Base-by-base conservation (phyloP, 2,797 vertebrate genomes). In the Neosilurus hyrtlii region DNA sequence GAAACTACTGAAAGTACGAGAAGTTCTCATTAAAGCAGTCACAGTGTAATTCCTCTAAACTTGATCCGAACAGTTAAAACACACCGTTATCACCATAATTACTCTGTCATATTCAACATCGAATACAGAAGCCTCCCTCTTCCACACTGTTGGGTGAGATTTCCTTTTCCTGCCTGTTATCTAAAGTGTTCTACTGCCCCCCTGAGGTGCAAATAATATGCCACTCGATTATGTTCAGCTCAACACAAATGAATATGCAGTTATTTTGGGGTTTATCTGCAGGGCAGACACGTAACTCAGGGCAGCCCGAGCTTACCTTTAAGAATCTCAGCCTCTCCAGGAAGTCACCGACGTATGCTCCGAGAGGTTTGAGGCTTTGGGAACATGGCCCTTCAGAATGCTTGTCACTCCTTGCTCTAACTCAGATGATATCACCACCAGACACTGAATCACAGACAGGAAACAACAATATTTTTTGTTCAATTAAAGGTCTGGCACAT, bases 361-460 rank as follows among this genome's bases (percentile, higher is more conserved):
- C 96, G 51, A 97, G 93, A 0, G 96, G 94, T 88, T 97, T 97
- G 80, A 96, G 96, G 90, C 96, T 97, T 67, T 96, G 96, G 96
- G 96, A 80, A 96, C 94, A 67, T 93, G 95, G 65, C 96, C 95
- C 67, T 93, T 97, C 85, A 97, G 82, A 82, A 97, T 96, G 90
- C 96, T 96, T 82, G 88, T 95, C 4, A 94, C 95, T 52, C 97
- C 96, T 82, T 96, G 95, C 89, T 97, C 96, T 84, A 98, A 92
- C 79, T 97, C 96, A 1, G 93, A 89, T 56, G 96, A 96, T 95
- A 97, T 96, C 83, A 96, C 95, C 35, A 96, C 95, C 82, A 96
- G 91, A 6, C 96, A 95, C 96, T 97, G 56, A 0, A 20, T 20
- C 24, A 20, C 16, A 52, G 61, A 65, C 2, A 5, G 22, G 12